phyloP scores from a whole-genome alignment of 2,888 invertebrate species.

The Tenthredo amoena region DNA sequence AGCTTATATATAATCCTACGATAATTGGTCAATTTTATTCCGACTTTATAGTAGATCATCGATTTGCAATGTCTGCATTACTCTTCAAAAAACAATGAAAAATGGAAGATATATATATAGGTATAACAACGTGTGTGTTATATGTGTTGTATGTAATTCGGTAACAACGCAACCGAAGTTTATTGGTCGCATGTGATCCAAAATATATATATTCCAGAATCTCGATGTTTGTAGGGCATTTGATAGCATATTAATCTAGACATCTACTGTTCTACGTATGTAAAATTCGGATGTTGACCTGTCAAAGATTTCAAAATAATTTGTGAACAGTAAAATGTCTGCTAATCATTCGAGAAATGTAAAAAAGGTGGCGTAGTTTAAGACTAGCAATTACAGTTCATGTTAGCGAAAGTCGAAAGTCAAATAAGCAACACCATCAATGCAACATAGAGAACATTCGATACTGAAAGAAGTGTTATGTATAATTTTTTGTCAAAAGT shows the following conservation, averaged over 20 bases:
- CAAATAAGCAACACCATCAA: slow-evolving; percentile 58
- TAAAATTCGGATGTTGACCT: slow-evolving; percentile 11
- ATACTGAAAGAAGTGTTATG: background rate
- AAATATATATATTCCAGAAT: background rate
- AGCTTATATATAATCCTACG: background rate
- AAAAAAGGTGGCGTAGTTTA: background rate
- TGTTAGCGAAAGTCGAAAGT: slow-evolving; percentile 12
- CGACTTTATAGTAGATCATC: background rate
- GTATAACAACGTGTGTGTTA: background rate
- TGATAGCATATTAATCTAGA: background rate
- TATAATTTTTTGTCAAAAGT: background rate
- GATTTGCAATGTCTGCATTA: background rate
- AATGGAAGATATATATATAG: background rate
- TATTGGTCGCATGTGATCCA: background rate
- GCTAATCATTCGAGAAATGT: background rate
- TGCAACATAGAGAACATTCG: slow-evolving; percentile 70
- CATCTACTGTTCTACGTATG: background rate
- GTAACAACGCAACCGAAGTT: background rate
- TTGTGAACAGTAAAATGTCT: background rate
- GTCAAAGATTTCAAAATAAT: background rate
- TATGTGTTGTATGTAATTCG: background rate
- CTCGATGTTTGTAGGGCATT: background rate
- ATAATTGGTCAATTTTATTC: slow-evolving; percentile 23
- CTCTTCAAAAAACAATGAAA: background rate
- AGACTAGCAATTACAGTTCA: background rate